Base-by-base conservation (phyloP, 23 tunicate genomes). In the Trididemnum miniatum region DNA sequence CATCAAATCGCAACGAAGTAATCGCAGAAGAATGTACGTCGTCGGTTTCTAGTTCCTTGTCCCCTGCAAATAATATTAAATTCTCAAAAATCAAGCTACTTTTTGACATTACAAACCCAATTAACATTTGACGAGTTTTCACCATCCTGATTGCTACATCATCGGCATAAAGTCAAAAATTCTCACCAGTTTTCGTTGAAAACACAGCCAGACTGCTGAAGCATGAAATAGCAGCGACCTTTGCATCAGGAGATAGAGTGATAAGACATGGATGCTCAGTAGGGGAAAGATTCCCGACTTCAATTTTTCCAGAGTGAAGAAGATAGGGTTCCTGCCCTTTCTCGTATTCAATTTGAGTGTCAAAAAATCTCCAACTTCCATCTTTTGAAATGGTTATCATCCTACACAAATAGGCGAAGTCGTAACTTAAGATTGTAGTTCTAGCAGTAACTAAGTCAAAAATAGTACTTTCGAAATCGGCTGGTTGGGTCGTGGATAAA, bases 371-470 rank as follows among this genome's bases (percentile, higher is more conserved):
- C 98, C 98, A 93, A 2, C 67, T 59, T 0, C 98, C 98, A 64
- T 93, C 92, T 84, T 93, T 93, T 15, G 98, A 88, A 54, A 93
- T 84, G 31, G 93, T 88, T 0, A 93, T 33, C 98, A 93, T 93
- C 50, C 97, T 91, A 39, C 36, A 39, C 28, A 15, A 73, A 38
- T n/a, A n/a, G n/a, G n/a, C n/a, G n/a, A n/a, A n/a, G n/a, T n/a
- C n/a, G n/a, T n/a, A n/a, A n/a, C n/a, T n/a, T n/a, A n/a, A n/a
- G n/a, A n/a, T n/a, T n/a, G n/a, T n/a, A n/a, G n/a, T n/a, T n/a
- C n/a, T n/a, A n/a, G n/a, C n/a, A n/a, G n/a, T n/a, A n/a, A n/a
- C n/a, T n/a, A n/a, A n/a, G n/a, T n/a, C n/a, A n/a, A n/a, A n/a
- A n/a, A n/a, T n/a, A n/a, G n/a, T n/a, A n/a, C n/a, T n/a, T n/a